Evolutionary conservation across 2,797 vertebrate genomes (phyloP), one percentile per base, ranked within the genome.

Genomic region (Pseudotriccus pelzelni): DNA sequence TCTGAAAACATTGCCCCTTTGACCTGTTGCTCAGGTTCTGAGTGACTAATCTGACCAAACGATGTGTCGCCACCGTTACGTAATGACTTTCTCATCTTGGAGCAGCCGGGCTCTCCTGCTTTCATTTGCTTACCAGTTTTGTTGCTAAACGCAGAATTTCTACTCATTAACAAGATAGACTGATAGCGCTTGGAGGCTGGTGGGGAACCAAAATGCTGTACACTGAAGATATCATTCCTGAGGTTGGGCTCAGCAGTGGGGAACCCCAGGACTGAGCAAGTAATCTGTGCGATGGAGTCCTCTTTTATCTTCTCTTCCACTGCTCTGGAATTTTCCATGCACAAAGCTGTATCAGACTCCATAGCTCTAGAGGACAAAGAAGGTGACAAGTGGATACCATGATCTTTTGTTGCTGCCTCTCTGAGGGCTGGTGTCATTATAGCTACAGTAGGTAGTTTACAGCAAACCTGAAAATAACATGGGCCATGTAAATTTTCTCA

Each of bases 351-450:
- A 74, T 98, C 97, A 49, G 97, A 96, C 94, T 98, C 98, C 97
- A 98, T 97, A 96, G 97, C 96, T 97, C 94, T 97, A 80, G 98
- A 96, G 75, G 97, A 96, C 80, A 98, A 97, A 94, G 98, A 98
- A 39, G 98, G 97, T 80, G 98, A 98, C 96, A 99, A 98, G 97
- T 98, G 98, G 98, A 99, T 97, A 96, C 98, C 98, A 93, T 97
- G 97, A 96, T 97, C 97, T 97, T 99, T 98, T 97, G 98, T 97
- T 89, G 98, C 94, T 97, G 98, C 96, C 97, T 99, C 98, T 96
- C 98, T 98, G 94, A 99, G 97, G 90, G 98, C 98, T 95, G 98
- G 98, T 98, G 98, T 98, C 99, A 99, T 99, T 97, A 97, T 97
- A 98, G 96, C 96, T 97, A 95, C 13, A 81, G 93, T 78, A 97